Percentiles rank a stretch among this genome's conserved stretches.
phyloP scores from a whole-genome alignment of 2,797 vertebrate species.

The Sebastolobus altivelis region DNA sequence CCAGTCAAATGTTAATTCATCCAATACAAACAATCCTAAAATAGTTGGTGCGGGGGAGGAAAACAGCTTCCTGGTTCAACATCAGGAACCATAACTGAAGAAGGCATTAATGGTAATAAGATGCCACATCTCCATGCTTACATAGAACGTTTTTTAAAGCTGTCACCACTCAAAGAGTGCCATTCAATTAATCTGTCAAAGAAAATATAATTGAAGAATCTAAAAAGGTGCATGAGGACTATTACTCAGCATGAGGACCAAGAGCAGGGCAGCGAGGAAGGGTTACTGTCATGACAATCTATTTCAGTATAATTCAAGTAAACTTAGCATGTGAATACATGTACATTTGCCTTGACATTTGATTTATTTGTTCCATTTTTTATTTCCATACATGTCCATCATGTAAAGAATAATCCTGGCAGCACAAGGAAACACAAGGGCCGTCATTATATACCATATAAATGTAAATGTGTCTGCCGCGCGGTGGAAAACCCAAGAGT shows the following conservation, averaged over 20 bases:
- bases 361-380: neutral
- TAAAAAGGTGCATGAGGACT: neutral
- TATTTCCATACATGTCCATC: neutral
- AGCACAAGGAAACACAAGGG: neutral
- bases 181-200: neutral
- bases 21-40: neutral
- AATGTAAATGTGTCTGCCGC: constrained; percentile 12
- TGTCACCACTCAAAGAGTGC: neutral
- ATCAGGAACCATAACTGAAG: neutral
- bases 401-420: neutral
- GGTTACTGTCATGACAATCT: neutral
- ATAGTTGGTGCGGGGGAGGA: accelerated
- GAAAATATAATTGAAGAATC: neutral
- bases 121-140: neutral
- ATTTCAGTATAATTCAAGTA: neutral
- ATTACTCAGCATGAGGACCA: neutral
- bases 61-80: neutral
- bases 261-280: neutral
- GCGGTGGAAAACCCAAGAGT: neutral
- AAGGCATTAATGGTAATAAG: neutral
- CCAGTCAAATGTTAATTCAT: neutral
- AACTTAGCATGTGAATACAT: neutral
- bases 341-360: neutral
- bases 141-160: neutral
- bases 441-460: neutral